phyloP scores from a whole-genome alignment of 2,888 invertebrate species.

The Cistogaster globosa region DNA sequence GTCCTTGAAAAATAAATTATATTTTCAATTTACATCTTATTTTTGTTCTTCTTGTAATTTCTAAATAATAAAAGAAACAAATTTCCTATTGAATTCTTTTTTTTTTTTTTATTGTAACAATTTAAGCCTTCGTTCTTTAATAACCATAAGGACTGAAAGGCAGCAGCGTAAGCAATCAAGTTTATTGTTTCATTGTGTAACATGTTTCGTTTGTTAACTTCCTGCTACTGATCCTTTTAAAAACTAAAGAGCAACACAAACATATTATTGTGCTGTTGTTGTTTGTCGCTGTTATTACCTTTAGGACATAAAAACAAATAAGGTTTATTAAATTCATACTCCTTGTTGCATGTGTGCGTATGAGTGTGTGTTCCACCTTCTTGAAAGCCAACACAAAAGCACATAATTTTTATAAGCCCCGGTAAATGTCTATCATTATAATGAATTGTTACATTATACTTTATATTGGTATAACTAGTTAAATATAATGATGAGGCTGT shows the following conservation, averaged over 20 bases:
- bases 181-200: slow-evolving; percentile 58
- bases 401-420: slow-evolving; percentile 53
- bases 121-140: slow-evolving; percentile 41
- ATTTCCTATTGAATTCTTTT: background rate
- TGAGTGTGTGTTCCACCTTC: slow-evolving; percentile 29
- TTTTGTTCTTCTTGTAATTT: slow-evolving; percentile 10
- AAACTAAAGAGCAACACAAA: slow-evolving; percentile 18
- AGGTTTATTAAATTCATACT: slow-evolving; percentile 69
- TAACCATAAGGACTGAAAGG: background rate
- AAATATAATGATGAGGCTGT: slow-evolving; percentile 45
- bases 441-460: slow-evolving; percentile 69
- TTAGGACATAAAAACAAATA: slow-evolving; percentile 74
- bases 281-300: slow-evolving; percentile 72
- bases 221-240: slow-evolving; percentile 15
- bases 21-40: slow-evolving; percentile 24
- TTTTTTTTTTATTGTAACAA: slow-evolving; percentile 20
- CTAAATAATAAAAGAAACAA: slow-evolving; percentile 24
- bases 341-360: background rate
- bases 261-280: slow-evolving; percentile 13
- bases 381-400: slow-evolving; percentile 20
- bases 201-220: slow-evolving; percentile 46
- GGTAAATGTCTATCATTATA: slow-evolving; percentile 66
- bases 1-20: slow-evolving; percentile 31
- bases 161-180: slow-evolving; percentile 31
- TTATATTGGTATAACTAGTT: slow-evolving; percentile 60